phyloP scores from a whole-genome alignment of 2,888 invertebrate genomes.

The Anthophora plumipes region DNA sequence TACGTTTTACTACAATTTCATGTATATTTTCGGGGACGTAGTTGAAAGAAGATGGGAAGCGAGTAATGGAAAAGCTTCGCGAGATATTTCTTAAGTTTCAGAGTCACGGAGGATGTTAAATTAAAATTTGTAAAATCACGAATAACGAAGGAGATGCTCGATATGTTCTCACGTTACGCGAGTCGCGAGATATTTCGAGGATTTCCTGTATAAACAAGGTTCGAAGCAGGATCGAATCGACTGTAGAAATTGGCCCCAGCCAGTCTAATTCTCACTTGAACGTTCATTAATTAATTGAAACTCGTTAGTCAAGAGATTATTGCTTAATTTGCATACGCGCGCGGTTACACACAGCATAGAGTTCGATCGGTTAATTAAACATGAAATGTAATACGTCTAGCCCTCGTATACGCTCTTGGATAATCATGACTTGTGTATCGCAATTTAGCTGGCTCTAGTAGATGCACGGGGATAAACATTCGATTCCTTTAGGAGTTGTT shows the following conservation, averaged over 20 bases:
- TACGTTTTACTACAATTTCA: too few species aligned
- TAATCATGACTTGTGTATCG: constrained; percentile 47
- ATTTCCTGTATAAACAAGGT: too few species aligned
- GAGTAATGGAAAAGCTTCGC: too few species aligned
- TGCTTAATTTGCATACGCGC: constrained; percentile 62
- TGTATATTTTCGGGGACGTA: too few species aligned
- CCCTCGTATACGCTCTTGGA: constrained; percentile 23
- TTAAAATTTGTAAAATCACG: too few species aligned
- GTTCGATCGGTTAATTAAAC: constrained; percentile 70
- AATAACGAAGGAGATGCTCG: too few species aligned
- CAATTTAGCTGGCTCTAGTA: constrained; percentile 55
- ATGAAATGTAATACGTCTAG: constrained; percentile 60
- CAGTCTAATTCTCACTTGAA: constrained; percentile 50
- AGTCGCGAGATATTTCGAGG: too few species aligned
- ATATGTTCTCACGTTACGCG: too few species aligned
- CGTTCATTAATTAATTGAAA: constrained; percentile 62
- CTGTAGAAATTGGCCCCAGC: constrained; percentile 22
- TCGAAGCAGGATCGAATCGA: constrained; percentile 4
- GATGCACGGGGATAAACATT: constrained; percentile 58
- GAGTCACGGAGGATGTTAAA: too few species aligned
- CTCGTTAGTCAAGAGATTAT: constrained; percentile 61
- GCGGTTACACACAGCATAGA: constrained; percentile 59
- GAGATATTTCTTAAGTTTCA: too few species aligned
- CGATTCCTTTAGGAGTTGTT: constrained; percentile 59
- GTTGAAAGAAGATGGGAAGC: too few species aligned